Base-by-base conservation (phyloP, 2,113 vertebrate species). In the Lamprologus tigripictilis region DNA sequence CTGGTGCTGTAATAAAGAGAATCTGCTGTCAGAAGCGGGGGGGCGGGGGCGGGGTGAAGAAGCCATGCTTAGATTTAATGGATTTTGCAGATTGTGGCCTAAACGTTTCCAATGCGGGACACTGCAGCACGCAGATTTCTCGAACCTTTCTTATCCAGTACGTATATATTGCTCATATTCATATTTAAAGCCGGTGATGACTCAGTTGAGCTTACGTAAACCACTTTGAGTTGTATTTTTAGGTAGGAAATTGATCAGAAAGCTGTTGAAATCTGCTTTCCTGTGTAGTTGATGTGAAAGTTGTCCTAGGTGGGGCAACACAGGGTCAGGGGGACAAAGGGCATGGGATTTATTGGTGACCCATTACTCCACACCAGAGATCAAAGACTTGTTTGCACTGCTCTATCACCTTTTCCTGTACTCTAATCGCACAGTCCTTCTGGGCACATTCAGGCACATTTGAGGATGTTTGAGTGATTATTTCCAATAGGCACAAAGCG, bases 1-100 rank as follows among this genome's bases (percentile, higher is more conserved):
- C 90, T 91, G 87, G 88, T 90, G 91, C 78, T 89, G 90, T 92
- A 93, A 93, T 95, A 92, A 94, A 94, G 94, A 92, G 89, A 87
- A 81, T 89, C 76, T 84, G 82, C 88, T 93, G 90, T 92, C 85
- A 90, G 83, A 81, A 73, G 31, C 4, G 2, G 53, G 66, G 86
- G 81, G 84, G 80, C 0, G 33, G 31, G 31, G 31, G 31, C 1
- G 2, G 1, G 21, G 49, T 63, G 85, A 91, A 92, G 90, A 93
- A 92, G 88, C 86, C 95, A 71, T 92, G 90, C 80, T 87, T 73
- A 71, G 78, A 80, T 86, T 68, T 95, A 94, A 96, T 96, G 93
- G 81, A 23, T 96, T 96, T 94, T 92, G 88, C 95, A 96, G 95
- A 92, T 89, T 85, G 35, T 55, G 88, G 63, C 80, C 80, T 81